Conservation (phyloP, 2,797 vertebrate genomes). For the Cryptoprocta ferox region DNA sequence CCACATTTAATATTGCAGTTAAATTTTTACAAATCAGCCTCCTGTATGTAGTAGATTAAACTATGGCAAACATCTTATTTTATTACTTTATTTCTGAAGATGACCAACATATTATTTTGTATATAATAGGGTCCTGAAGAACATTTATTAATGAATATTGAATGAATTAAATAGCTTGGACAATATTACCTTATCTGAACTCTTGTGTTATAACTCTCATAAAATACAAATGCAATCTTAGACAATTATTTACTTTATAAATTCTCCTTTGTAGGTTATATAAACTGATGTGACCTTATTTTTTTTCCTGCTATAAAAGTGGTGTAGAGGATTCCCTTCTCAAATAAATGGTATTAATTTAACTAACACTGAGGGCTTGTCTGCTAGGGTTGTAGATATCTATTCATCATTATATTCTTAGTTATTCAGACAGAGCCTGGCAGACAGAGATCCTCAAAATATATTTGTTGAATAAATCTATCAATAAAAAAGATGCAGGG, state of each 20-base stretch:
- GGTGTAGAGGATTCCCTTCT: background rate
- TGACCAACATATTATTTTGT: background rate
- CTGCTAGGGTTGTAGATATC: background rate
- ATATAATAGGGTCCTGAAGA: background rate
- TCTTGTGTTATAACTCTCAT: background rate
- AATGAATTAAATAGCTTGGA: background rate
- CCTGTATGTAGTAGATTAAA: background rate
- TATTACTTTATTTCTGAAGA: background rate
- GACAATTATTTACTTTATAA: constrained; percentile 1
- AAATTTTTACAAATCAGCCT: background rate
- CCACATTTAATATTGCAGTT: background rate
- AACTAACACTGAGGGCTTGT: background rate
- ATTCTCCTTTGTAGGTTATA: background rate
- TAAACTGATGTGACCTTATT: background rate
- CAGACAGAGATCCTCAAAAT: background rate
- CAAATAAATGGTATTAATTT: background rate
- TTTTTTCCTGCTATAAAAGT: background rate
- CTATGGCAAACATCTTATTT: background rate
- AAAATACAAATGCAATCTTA: background rate
- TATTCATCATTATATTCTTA: background rate
- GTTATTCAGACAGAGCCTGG: background rate
- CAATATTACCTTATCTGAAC: background rate
- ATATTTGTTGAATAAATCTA: background rate
- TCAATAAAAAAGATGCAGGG: background rate
- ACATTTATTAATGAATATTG: background rate